Evolutionary conservation across 2,797 vertebrate species (phyloP).

Genomic region (Lepilemur septentrionalis): DNA sequence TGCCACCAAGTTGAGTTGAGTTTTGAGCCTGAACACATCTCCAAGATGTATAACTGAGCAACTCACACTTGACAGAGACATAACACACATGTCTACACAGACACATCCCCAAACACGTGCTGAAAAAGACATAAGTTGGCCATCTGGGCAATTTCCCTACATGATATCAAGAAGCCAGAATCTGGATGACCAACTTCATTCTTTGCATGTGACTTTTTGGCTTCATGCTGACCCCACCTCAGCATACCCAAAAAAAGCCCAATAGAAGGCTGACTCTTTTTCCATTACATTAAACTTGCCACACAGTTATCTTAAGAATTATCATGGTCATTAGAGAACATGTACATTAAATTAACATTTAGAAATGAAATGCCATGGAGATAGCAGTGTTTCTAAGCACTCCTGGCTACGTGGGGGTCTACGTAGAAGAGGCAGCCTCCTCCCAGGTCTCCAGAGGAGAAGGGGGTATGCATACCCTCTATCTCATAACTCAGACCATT

Average conservation of each 20-base stretch:
- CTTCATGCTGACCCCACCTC: background rate
- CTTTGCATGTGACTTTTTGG: background rate
- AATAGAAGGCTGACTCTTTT: background rate
- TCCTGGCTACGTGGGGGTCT: background rate
- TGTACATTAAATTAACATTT: conserved; percentile 1
- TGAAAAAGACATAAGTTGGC: background rate
- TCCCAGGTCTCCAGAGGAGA: background rate
- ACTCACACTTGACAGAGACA: background rate
- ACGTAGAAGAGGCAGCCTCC: background rate
- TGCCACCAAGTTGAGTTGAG: background rate
- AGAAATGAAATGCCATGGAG: background rate
- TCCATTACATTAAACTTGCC: background rate
- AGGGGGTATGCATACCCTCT: background rate
- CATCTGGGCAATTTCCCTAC: background rate
- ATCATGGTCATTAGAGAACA: background rate
- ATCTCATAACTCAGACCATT: background rate
- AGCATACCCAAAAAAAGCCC: background rate
- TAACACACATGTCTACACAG: background rate
- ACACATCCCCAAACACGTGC: background rate
- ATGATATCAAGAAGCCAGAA: background rate
- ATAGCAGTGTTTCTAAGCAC: background rate
- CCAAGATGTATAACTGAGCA: background rate
- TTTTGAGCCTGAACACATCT: conserved; percentile 12
- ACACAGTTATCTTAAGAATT: background rate
- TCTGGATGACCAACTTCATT: background rate